Conservation (phyloP, 2,888 invertebrate species). For the Thymelicus lineola region DNA sequence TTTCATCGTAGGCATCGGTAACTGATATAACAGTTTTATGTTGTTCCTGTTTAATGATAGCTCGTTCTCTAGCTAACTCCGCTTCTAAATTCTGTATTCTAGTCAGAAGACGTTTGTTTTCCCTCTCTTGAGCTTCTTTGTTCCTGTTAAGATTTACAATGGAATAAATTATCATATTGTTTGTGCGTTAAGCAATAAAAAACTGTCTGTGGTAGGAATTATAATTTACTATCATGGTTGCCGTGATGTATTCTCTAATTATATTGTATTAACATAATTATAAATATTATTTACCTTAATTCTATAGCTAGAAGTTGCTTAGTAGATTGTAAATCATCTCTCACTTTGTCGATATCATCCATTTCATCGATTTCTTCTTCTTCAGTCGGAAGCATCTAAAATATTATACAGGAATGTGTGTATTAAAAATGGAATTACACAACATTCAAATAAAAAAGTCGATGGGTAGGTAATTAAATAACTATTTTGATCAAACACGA, state of each 20-base stretch:
- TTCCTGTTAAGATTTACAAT: constrained; percentile 78
- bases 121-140: constrained; percentile 93
- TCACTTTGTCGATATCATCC: constrained; percentile 95
- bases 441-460: not conserved
- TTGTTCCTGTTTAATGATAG: constrained; percentile 80
- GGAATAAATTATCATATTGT: not conserved
- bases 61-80: constrained; percentile 90
- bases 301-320: constrained; percentile 96
- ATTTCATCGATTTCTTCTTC: constrained; percentile 92
- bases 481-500: too few relatives aligned
- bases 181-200: too few relatives aligned
- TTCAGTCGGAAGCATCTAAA: constrained; percentile 69
- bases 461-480: too few relatives aligned
- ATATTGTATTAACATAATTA: too few relatives aligned
- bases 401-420: constrained; percentile 13
- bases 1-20: constrained; percentile 86
- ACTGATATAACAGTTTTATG: constrained; percentile 83
- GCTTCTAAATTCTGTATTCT: constrained; percentile 93
- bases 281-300: constrained; percentile 76
- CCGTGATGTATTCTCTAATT: too few relatives aligned
- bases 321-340: constrained; percentile 96
- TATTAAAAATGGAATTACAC: not conserved
- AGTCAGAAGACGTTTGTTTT: constrained; percentile 93
- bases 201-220: too few relatives aligned
- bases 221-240: too few relatives aligned